Evolutionary conservation across 2,113 vertebrate genomes (phyloP), one percentile per base, ranked within the genome.

Genomic region (Lophochroa leadbeateri): DNA sequence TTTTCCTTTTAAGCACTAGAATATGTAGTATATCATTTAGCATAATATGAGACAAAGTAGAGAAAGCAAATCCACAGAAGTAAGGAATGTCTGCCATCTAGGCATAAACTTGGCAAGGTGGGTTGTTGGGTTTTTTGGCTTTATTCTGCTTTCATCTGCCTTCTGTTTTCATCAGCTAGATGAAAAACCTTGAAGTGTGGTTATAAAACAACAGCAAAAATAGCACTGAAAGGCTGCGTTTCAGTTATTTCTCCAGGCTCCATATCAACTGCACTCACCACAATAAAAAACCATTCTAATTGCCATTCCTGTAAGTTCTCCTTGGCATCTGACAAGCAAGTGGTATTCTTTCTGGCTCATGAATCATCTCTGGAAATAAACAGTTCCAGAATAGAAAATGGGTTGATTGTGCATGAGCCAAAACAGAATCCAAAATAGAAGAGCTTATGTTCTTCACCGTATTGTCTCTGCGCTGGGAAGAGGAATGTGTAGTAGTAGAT

Each of bases 341-440:
- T 46, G 58, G 63, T 94, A 53, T 87, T 94, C 77, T 95, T 96
- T 94, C 88, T 95, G 92, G 88, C 86, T 95, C 77, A 74, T 94
- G 85, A 89, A 39, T 91, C 94, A 91, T 77, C 2, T 4, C 76
- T 86, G 86, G 67, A 87, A 94, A 91, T 84, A 94, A 91, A 91
- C 33, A 94, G 72, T 61, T 91, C 83, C 63, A 85, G 88, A 95
- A 94, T 86, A 96, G 86, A 94, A 95, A 93, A 86, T 85, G 57
- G 67, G 52, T 96, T 96, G 88, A 84, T 91, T 94, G 69, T 93
- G 76, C 68, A 71, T 68, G 80, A 96, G 91, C 88, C 95, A 97
- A 96, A 94, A 95, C 7, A 96, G 74, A 91, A 88, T 39, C 91
- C 69, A 82, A 94, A 96, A 86, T 16, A 96, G 93, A 94, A 91